A percentile compares a stretch with the other conserved stretches of the same genome.
Evolutionary conservation across 2,797 vertebrate genomes (phyloP).

Genomic region (Dicrostonyx torquatus): DNA sequence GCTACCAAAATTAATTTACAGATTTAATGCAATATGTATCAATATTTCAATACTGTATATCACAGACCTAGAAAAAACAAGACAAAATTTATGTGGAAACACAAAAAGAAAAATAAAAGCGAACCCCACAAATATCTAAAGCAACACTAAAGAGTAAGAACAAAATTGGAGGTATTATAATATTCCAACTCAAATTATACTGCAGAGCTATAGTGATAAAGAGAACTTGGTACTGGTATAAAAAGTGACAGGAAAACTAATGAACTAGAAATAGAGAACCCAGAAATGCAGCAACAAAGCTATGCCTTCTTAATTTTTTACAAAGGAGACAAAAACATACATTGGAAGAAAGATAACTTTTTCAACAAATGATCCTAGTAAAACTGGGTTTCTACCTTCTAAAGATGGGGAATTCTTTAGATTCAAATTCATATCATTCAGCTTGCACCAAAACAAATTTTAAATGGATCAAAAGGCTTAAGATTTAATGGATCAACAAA

Average conservation of each 20-base stretch:
- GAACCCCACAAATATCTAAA: background rate
- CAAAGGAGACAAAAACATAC: background rate
- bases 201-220: background rate
- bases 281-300: background rate
- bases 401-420: background rate
- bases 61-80: background rate
- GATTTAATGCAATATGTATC: background rate
- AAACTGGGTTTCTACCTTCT: background rate
- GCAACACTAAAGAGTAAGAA: background rate
- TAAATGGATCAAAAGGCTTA: background rate
- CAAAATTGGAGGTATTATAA: background rate
- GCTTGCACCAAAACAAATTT: background rate
- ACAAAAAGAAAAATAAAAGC: background rate
- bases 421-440: background rate
- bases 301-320: background rate
- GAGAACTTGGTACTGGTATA: no score
- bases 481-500: no score
- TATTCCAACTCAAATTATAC: background rate
- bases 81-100: background rate
- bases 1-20: background rate
- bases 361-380: no score
- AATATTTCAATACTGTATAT: background rate
- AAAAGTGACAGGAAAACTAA: background rate
- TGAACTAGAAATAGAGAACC: background rate
- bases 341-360: background rate